These are phyloP conservation scores for Lepus europaeus DNA, from an alignment of 2,113 vertebrate genomes.

Conservation along the genomic window DNA sequence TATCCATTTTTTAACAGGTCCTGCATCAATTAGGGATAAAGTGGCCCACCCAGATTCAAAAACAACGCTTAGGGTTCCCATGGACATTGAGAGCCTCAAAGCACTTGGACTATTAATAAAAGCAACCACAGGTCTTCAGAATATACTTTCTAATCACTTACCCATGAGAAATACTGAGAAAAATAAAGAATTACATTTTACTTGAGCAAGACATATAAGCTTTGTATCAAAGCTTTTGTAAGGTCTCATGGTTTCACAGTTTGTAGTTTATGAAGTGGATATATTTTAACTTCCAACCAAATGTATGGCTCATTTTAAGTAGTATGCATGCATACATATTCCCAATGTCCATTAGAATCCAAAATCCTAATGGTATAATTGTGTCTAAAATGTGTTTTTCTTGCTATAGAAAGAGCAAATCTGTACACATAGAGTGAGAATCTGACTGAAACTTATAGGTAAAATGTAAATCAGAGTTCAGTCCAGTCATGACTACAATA, in stretches of 20 bases:
- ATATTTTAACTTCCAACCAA: not conserved
- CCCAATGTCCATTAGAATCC: constrained; percentile 11
- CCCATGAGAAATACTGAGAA: not conserved
- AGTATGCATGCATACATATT: not conserved
- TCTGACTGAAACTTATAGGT: not conserved
- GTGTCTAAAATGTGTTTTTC: constrained; percentile 11
- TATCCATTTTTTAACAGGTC: not conserved
- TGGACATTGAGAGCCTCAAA: not conserved
- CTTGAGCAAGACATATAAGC: not conserved
- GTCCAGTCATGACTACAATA: not conserved
- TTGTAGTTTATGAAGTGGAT: not conserved
- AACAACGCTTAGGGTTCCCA: not conserved
- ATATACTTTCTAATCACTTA: not conserved
- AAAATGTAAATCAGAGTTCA: not conserved
- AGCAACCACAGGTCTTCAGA: not conserved
- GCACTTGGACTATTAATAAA: not conserved
- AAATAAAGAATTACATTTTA: not conserved
- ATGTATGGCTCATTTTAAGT: not conserved
- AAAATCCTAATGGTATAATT: not conserved
- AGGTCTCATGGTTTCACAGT: not conserved
- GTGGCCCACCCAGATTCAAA: not conserved
- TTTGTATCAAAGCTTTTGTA: not conserved
- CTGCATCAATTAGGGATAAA: not conserved
- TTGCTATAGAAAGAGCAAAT: not conserved
- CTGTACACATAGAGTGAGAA: not conserved